phyloP scores from a whole-genome alignment of 2,113 vertebrate species.

The Ellobius talpinus region DNA sequence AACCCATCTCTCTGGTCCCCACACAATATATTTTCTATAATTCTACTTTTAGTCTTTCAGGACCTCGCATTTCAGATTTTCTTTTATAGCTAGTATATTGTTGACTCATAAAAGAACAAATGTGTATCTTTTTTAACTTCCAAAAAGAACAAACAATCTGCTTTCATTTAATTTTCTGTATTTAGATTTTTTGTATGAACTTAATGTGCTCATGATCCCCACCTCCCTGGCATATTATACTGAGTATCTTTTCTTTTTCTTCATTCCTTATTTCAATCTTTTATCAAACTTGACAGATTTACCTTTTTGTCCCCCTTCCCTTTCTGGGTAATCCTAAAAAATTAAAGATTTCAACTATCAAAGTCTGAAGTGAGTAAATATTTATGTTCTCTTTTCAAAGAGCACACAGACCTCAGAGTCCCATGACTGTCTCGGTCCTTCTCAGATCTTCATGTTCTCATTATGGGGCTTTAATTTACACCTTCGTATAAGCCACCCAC shows the following conservation, averaged over 20 bases:
- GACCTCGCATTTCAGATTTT: background rate
- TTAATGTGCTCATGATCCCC: background rate
- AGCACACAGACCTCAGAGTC: background rate
- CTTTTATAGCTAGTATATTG: background rate
- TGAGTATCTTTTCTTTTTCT: background rate
- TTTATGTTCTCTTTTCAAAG: background rate
- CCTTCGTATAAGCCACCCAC: background rate
- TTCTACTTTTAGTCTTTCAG: background rate
- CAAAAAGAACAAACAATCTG: background rate
- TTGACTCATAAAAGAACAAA: background rate
- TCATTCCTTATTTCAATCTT: background rate
- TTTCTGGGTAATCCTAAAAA: background rate
- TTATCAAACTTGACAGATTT: background rate
- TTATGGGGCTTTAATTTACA: background rate
- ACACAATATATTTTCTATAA: background rate
- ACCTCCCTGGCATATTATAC: background rate
- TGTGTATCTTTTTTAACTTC: background rate
- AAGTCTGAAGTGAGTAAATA: background rate
- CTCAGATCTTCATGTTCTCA: background rate
- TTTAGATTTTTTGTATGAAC: background rate
- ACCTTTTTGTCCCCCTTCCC: background rate
- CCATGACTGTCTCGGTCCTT: background rate
- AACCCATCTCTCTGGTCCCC: background rate
- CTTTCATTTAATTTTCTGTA: background rate
- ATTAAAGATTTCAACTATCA: background rate